These are phyloP conservation scores for Sceloporus undulatus DNA, from an alignment of 2,113 vertebrate genomes.

Conservation along the genomic window DNA sequence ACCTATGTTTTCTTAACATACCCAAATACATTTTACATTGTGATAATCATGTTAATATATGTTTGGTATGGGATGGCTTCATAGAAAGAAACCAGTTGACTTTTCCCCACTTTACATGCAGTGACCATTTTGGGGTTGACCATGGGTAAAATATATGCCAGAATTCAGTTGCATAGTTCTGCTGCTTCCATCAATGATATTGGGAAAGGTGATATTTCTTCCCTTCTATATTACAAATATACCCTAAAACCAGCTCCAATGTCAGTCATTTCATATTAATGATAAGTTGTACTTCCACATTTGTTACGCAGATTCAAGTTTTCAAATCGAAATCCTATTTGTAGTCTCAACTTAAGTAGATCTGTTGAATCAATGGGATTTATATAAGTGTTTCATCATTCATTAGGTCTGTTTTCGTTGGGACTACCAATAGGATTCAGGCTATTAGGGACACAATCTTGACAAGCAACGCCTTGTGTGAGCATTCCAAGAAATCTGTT, in stretches of 20 bases:
- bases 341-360: no score
- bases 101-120: no score
- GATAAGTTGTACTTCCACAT: background rate
- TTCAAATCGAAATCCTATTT: background rate
- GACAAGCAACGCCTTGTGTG: background rate
- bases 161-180: no score
- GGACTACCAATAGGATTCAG: no score
- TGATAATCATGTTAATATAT: background rate
- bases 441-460: background rate
- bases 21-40: background rate
- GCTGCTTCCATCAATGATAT: background rate
- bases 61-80: background rate
- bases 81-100: background rate
- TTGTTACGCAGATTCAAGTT: background rate
- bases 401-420: no score
- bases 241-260: no score
- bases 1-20: no score
- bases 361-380: no score
- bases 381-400: background rate
- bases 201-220: no score
- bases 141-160: background rate
- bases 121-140: background rate
- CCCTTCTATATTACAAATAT: no score
- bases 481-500: background rate
- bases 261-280: no score